These are phyloP conservation scores for Cantharis rustica DNA, from an alignment of 2,888 invertebrate species.

Conservation along the genomic window DNA sequence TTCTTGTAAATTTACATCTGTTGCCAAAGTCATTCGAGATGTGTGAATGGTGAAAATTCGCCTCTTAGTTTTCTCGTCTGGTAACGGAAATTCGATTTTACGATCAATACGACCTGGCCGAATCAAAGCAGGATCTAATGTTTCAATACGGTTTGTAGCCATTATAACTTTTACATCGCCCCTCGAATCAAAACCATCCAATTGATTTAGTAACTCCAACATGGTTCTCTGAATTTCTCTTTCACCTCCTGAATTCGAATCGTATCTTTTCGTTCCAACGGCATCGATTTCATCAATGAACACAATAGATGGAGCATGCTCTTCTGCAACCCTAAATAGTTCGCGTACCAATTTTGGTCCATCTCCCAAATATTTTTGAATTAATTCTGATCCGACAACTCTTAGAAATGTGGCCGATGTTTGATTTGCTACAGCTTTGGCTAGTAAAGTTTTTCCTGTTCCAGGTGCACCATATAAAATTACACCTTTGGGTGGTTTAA, in stretches of 20 bases:
- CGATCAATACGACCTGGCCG: constrained; percentile 98
- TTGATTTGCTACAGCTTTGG: constrained; percentile 99
- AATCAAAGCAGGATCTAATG: constrained; percentile 96
- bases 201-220: constrained; percentile 97
- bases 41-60: constrained; percentile 98
- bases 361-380: constrained; percentile 99
- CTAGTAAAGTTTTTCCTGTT: constrained; percentile 96
- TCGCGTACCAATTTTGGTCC: constrained; percentile 98
- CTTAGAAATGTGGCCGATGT: constrained; percentile 98
- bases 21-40: constrained; percentile 96
- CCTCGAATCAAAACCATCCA: constrained; percentile 96
- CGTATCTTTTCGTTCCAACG: constrained; percentile 97
- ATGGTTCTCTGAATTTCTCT: constrained; percentile 99
- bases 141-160: constrained; percentile 98
- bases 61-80: constrained; percentile 97
- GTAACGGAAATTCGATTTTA: constrained; percentile 98
- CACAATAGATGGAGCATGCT: constrained; percentile 98
- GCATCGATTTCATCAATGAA: constrained; percentile 99
- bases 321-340: constrained; percentile 98
- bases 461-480: constrained; percentile 98
- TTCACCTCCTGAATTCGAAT: constrained; percentile 99
- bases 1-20: constrained; percentile 94
- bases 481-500: constrained; percentile 98
- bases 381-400: constrained; percentile 98
- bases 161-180: constrained; percentile 97